phyloP scores from a whole-genome alignment of 2,888 invertebrate species.

The Branchellion lobata region DNA sequence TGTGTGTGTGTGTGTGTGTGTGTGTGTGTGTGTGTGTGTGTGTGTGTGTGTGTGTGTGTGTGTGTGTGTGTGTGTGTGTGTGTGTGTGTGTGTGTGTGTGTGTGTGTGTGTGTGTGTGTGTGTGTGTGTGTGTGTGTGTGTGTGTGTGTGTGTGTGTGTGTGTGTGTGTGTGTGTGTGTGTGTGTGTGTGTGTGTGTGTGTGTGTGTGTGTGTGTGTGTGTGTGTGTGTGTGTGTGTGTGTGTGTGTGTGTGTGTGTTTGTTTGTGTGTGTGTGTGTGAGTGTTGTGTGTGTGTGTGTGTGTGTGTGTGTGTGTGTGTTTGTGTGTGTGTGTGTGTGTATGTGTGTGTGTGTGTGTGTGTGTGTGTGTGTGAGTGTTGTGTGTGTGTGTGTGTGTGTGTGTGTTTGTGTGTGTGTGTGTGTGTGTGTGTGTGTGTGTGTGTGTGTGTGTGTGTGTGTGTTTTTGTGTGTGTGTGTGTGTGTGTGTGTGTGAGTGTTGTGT shows the following conservation, averaged over 20 bases:
- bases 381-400: too few relatives aligned
- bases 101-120: slow-evolving; percentile 27
- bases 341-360: too few relatives aligned
- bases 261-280: too few relatives aligned
- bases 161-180: slow-evolving; percentile 29
- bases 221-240: slow-evolving; percentile 27
- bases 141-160: slow-evolving; percentile 20
- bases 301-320: too few relatives aligned
- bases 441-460: too few relatives aligned
- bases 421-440: too few relatives aligned
- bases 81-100: slow-evolving; percentile 27
- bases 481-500: too few relatives aligned
- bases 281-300: too few relatives aligned
- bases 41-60: slow-evolving; percentile 27
- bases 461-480: too few relatives aligned
- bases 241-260: slow-evolving; percentile 20
- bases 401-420: too few relatives aligned
- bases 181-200: slow-evolving; percentile 27
- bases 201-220: slow-evolving; percentile 27
- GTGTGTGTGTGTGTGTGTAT: too few relatives aligned
- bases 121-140: slow-evolving; percentile 20
- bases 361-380: too few relatives aligned
- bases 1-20: slow-evolving; percentile 27
- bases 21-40: slow-evolving; percentile 29
- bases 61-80: slow-evolving; percentile 11